Evolutionary conservation across 2,797 vertebrate species (phyloP).

Genomic region (Enoplosus armatus): DNA sequence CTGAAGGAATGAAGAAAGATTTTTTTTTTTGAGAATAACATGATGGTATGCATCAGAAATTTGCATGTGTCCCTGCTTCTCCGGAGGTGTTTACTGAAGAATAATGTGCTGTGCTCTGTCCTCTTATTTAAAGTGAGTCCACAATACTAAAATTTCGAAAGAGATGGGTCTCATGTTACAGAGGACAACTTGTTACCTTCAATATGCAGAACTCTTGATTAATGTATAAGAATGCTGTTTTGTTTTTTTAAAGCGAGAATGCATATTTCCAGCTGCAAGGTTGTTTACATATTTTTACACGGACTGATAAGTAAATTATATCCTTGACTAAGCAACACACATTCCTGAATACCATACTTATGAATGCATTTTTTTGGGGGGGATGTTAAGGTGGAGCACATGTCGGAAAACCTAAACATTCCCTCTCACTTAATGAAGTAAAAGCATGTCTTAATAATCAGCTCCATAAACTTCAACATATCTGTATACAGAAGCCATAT

Average conservation of each 20-base stretch:
- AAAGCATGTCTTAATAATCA: slow-evolving; percentile 79
- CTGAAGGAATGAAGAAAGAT: slow-evolving; percentile 80
- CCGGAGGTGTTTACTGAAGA: slow-evolving; percentile 59
- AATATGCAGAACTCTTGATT: slow-evolving; percentile 54
- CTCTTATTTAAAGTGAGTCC: slow-evolving; percentile 62
- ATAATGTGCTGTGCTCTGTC: slow-evolving; percentile 37
- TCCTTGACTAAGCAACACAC: slow-evolving; percentile 64
- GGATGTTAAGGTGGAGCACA: slow-evolving; percentile 45
- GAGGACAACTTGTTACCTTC: slow-evolving; percentile 58
- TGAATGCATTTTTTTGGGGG: slow-evolving; percentile 24
- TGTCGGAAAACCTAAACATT: slow-evolving; percentile 65
- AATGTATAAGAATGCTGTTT: slow-evolving; percentile 65
- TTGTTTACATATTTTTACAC: slow-evolving; percentile 81
- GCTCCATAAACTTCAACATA: slow-evolving; percentile 59
- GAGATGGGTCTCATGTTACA: slow-evolving; percentile 44
- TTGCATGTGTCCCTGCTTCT: slow-evolving; percentile 41
- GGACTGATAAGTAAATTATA: slow-evolving; percentile 68
- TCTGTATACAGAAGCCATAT: slow-evolving; percentile 68
- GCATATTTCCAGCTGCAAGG: slow-evolving; percentile 75
- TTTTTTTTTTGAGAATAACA: slow-evolving; percentile 44
- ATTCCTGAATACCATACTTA: slow-evolving; percentile 68
- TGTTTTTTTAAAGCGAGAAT: slow-evolving; percentile 60
- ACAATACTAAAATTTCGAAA: slow-evolving; percentile 45
- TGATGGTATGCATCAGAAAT: slow-evolving; percentile 50
- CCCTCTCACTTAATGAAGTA: slow-evolving; percentile 78